Evolutionary conservation across 1,140 invertebrate genomes (phyloP).

Genomic region (Drosophila tani): DNA sequence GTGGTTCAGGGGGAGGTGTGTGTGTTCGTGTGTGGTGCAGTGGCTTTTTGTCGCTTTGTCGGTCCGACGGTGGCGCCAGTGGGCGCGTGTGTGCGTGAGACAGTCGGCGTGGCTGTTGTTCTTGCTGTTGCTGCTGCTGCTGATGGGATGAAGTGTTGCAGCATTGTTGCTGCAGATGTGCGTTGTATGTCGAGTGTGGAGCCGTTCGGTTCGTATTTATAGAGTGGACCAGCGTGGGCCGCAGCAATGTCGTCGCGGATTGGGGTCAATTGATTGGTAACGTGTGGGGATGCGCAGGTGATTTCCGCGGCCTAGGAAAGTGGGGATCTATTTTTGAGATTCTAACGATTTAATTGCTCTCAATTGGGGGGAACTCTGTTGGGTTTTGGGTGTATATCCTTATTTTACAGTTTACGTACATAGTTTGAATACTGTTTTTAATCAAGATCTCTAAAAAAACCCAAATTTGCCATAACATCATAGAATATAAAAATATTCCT

Average conservation of each 20-base stretch:
- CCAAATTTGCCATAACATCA: background rate
- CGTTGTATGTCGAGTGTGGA: slow-evolving; percentile 54
- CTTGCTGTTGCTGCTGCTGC: slow-evolving; percentile 23
- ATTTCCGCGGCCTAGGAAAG: slow-evolving; percentile 26
- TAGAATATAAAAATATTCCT: background rate
- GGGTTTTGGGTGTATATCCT: no score
- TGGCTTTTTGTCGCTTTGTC: slow-evolving; percentile 48
- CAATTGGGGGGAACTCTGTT: slow-evolving; percentile 3
- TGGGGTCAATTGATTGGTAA: slow-evolving; percentile 71
- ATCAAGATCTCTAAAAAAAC: background rate
- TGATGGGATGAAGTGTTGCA: slow-evolving; percentile 50
- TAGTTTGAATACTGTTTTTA: no score
- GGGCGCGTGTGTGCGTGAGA: slow-evolving; percentile 37
- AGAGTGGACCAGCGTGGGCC: slow-evolving; percentile 72
- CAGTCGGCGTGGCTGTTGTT: background rate
- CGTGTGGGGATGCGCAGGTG: slow-evolving; percentile 47
- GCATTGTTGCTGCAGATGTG: slow-evolving; percentile 68
- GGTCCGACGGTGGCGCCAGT: slow-evolving; percentile 30
- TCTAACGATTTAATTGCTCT: slow-evolving; percentile 20
- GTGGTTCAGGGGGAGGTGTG: slow-evolving; percentile 20
- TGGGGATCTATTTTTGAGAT: slow-evolving; percentile 45
- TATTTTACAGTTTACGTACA: no score
- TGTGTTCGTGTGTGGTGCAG: slow-evolving; percentile 36
- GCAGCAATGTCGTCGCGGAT: slow-evolving; percentile 53
- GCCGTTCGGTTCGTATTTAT: slow-evolving; percentile 62